phyloP scores from a whole-genome alignment of 92 coral and sea anemone species.

The Blastomussa wellsi region DNA sequence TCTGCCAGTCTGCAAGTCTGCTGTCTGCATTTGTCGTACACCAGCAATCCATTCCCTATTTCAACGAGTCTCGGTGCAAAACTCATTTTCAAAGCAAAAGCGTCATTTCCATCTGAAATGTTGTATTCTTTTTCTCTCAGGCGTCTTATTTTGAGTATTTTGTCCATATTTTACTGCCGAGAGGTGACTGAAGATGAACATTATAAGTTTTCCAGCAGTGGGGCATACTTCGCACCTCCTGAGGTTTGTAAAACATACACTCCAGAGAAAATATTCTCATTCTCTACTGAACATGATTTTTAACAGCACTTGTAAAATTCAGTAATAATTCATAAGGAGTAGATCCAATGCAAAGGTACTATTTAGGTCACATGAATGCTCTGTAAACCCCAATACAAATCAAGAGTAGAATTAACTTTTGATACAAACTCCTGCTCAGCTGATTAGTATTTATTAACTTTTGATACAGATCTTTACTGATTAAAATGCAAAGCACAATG shows the following conservation, averaged over 20 bases:
- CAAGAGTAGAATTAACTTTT: too few species aligned
- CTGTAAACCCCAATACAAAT: too few species aligned
- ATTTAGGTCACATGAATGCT: too few species aligned
- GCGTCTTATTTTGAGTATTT: constrained; percentile 86
- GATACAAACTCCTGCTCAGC: too few species aligned
- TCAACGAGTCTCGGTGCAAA: too few species aligned
- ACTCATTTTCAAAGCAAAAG: neutral
- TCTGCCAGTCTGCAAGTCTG: neutral
- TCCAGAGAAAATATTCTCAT: neutral
- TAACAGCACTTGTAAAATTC: too few species aligned
- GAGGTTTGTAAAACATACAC: constrained; percentile 57
- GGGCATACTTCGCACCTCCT: constrained; percentile 82
- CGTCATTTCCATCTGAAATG: neutral
- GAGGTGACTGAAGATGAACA: constrained; percentile 71
- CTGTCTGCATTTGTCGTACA: neutral
- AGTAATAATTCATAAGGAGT: too few species aligned
- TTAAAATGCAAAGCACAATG: too few species aligned
- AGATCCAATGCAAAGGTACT: too few species aligned
- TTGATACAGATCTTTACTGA: too few species aligned
- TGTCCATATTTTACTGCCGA: constrained; percentile 88
- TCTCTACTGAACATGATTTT: neutral
- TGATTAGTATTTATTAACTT: too few species aligned
- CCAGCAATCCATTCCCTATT: too few species aligned
- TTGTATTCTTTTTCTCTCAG: constrained; percentile 29
- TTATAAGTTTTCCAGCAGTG: constrained; percentile 87